Conservation (phyloP, 92 coral and sea anemone genomes). For the Anthopleura xanthogrammica region DNA sequence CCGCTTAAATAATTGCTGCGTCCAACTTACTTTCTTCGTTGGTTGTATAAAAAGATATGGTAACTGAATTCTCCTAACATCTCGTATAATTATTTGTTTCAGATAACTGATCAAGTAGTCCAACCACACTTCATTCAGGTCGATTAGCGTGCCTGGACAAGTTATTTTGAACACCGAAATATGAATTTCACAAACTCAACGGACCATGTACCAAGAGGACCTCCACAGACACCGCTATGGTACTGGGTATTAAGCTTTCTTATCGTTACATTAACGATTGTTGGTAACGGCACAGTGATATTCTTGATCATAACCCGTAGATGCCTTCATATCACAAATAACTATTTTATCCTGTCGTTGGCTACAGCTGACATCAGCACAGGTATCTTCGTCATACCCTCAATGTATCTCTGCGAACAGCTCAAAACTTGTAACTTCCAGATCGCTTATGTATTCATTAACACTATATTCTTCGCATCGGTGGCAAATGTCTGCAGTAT, state of each 20-base stretch:
- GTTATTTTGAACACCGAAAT: too few relatives aligned
- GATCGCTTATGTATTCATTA: background rate
- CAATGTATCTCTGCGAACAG: constrained; percentile 13
- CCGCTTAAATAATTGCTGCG: background rate
- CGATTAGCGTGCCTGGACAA: background rate
- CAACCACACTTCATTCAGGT: too few relatives aligned
- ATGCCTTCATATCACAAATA: constrained; percentile 26
- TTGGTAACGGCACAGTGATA: constrained; percentile 28
- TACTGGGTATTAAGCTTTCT: constrained; percentile 24
- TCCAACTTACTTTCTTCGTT: too few relatives aligned
- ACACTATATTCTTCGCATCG: constrained; percentile 31
- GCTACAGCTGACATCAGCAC: constrained; percentile 29
- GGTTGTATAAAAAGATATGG: too few relatives aligned
- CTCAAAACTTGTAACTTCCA: constrained; percentile 1
- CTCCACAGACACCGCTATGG: constrained; percentile 8
- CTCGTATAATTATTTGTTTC: background rate
- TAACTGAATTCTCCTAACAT: too few relatives aligned
- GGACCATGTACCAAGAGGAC: background rate
- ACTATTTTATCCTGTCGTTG: constrained; percentile 25
- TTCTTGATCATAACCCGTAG: constrained; percentile 20
- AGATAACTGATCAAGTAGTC: background rate
- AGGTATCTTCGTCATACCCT: constrained; percentile 28
- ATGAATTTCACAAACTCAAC: background rate
- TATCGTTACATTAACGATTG: constrained; percentile 13
- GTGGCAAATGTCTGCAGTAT: constrained; percentile 25